A percentile compares a stretch with the other conserved stretches of the same genome.
These are phyloP conservation scores for Sipha maydis DNA, from an alignment of 2,888 invertebrate species.

Conservation along the genomic window DNA sequence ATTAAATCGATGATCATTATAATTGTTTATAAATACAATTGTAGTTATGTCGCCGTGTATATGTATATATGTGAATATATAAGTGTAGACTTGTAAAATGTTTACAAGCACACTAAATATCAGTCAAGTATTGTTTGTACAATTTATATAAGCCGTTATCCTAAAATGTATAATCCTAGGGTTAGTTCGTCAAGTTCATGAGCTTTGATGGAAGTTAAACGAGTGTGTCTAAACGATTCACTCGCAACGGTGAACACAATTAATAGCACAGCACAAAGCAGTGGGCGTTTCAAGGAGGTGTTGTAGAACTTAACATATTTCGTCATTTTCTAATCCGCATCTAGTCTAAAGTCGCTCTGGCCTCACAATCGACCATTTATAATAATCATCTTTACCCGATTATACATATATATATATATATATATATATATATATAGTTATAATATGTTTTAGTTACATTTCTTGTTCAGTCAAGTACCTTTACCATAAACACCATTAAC, in stretches of 20 bases:
- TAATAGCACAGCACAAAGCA: background rate
- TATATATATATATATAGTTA: too few species aligned
- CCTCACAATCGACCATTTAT: background rate
- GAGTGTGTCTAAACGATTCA: constrained; percentile 7
- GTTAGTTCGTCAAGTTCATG: background rate
- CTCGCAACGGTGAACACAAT: background rate
- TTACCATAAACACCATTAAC: background rate
- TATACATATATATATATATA: background rate
- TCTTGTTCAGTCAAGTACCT: background rate
- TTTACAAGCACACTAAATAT: background rate
- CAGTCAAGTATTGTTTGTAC: constrained; percentile 4
- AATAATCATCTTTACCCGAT: background rate
- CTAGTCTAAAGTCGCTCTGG: background rate
- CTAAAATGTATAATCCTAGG: background rate
- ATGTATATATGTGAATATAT: too few species aligned
- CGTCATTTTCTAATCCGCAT: background rate
- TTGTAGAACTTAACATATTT: background rate
- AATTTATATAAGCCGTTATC: background rate
- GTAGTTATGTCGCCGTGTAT: too few species aligned
- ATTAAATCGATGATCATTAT: too few species aligned
- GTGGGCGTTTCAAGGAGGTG: background rate
- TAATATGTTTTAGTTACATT: background rate
- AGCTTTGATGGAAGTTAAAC: constrained; percentile 10
- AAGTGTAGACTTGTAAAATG: background rate
- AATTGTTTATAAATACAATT: too few species aligned